phyloP scores from a whole-genome alignment of 2,888 invertebrate species.

The Campoletis raptor region DNA sequence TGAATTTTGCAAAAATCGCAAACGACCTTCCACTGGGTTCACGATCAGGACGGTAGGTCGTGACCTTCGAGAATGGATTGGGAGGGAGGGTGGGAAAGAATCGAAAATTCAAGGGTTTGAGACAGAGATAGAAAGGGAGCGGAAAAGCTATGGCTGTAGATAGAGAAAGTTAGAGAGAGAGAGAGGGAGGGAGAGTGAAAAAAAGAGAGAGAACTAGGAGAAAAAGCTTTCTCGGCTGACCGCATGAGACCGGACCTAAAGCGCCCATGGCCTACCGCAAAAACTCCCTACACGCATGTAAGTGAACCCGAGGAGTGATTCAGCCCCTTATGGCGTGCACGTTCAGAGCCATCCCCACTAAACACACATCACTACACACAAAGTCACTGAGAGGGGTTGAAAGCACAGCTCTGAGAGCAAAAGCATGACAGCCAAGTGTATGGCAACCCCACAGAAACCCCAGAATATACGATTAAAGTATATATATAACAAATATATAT shows the following conservation, averaged over 20 bases:
- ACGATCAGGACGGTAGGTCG: conserved; percentile 39
- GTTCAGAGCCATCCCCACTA: conserved; percentile 52
- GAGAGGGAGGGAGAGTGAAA: conserved; percentile 23
- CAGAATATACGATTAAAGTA: conserved; percentile 40
- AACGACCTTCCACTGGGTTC: conserved; percentile 32
- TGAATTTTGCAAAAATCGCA: conserved; percentile 39
- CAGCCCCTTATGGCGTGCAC: conserved; percentile 59
- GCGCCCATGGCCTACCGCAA: conserved; percentile 83
- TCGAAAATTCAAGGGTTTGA: not conserved
- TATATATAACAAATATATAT: conserved; percentile 22
- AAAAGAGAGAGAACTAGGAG: conserved; percentile 32
- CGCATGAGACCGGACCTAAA: conserved; percentile 67
- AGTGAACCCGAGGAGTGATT: conserved; percentile 70
- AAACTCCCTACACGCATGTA: conserved; percentile 73
- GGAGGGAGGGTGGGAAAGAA: conserved; percentile 2
- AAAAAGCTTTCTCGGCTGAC: conserved; percentile 62
- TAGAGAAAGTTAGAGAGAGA: not conserved
- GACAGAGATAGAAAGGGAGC: conserved; percentile 1
- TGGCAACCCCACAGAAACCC: conserved; percentile 33
- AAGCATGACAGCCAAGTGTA: conserved; percentile 57
- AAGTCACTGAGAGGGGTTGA: conserved; percentile 43
- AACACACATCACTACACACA: conserved; percentile 53
- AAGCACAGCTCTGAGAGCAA: conserved; percentile 37
- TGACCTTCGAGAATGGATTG: conserved; percentile 40
- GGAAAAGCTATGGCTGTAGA: not conserved